phyloP scores from a whole-genome alignment of 2,113 vertebrate genomes.

The Nothoprocta pentlandii region DNA sequence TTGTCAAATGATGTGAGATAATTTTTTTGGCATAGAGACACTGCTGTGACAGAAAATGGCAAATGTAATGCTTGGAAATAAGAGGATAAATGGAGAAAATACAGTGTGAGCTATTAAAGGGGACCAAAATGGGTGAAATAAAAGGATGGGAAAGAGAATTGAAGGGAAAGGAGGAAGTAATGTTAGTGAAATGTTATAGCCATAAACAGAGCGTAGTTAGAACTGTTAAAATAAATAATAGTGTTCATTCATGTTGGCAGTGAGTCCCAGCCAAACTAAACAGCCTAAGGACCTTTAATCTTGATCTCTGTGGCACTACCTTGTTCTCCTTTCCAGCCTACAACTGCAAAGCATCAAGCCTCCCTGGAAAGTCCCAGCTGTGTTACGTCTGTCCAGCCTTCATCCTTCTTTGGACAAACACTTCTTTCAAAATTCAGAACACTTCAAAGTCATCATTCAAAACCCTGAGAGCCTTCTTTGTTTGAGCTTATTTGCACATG shows the following conservation, averaged over 20 bases:
- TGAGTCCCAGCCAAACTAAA: slow-evolving; percentile 38
- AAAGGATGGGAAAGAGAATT: not conserved
- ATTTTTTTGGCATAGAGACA: not conserved
- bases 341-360: slow-evolving; percentile 24
- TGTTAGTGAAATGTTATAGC: slow-evolving; percentile 7
- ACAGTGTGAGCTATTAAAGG: not conserved
- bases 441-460: slow-evolving; percentile 15
- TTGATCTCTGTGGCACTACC: not conserved
- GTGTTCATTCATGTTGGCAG: not conserved
- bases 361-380: slow-evolving; percentile 47
- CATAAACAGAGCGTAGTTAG: not conserved
- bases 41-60: slow-evolving; percentile 7
- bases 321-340: not conserved
- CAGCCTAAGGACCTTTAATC: not conserved
- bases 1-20: not conserved
- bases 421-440: slow-evolving; percentile 42
- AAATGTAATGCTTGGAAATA: not conserved
- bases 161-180: not conserved
- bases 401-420: slow-evolving; percentile 27
- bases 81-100: not conserved
- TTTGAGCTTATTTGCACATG: slow-evolving; percentile 20
- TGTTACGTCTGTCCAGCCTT: not conserved
- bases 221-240: slow-evolving; percentile 47
- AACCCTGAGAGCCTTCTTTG: slow-evolving; percentile 35
- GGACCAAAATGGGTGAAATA: not conserved